A percentile compares a stretch with the other conserved stretches of the same genome.
phyloP scores from a whole-genome alignment of 2,797 vertebrate genomes.

The Typhlichthys eigenmanni region DNA sequence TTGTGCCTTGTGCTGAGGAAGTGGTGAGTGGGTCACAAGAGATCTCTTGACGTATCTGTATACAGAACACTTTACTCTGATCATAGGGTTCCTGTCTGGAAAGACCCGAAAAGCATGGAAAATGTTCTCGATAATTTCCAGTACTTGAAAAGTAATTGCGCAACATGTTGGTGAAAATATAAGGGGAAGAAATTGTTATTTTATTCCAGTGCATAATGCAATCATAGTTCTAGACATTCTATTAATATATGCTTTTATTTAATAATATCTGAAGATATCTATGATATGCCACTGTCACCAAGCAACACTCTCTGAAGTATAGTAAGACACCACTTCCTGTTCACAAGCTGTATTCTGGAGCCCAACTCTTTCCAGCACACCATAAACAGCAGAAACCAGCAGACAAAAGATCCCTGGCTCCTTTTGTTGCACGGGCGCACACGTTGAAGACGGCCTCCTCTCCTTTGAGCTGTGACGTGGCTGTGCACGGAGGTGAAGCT shows the following conservation, averaged over 20 bases:
- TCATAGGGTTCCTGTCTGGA: constrained; percentile 46
- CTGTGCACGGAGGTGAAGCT: constrained; percentile 71
- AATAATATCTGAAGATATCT: too few relatives aligned
- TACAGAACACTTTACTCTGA: constrained; percentile 56
- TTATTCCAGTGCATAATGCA: neutral
- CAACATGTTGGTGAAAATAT: neutral
- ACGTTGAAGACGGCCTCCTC: constrained; percentile 61
- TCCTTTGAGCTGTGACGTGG: constrained; percentile 64
- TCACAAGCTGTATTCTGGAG: constrained; percentile 50
- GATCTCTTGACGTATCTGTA: constrained; percentile 48
- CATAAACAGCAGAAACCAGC: constrained; percentile 49
- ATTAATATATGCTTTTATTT: neutral
- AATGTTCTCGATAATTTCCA: constrained; percentile 48
- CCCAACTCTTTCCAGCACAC: constrained; percentile 49
- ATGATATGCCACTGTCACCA: too few relatives aligned
- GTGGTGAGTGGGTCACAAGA: constrained; percentile 44
- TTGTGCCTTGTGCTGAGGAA: constrained; percentile 61
- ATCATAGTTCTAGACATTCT: neutral
- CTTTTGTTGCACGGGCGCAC: constrained; percentile 56
- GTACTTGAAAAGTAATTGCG: constrained; percentile 20
- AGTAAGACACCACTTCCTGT: constrained; percentile 65
- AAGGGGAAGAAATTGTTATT: neutral
- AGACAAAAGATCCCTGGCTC: constrained; percentile 61
- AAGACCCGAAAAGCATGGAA: constrained; percentile 42
- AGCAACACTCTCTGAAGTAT: constrained; percentile 42